Conservation (phyloP, 2,888 invertebrate genomes). For the Agrochola macilenta region DNA sequence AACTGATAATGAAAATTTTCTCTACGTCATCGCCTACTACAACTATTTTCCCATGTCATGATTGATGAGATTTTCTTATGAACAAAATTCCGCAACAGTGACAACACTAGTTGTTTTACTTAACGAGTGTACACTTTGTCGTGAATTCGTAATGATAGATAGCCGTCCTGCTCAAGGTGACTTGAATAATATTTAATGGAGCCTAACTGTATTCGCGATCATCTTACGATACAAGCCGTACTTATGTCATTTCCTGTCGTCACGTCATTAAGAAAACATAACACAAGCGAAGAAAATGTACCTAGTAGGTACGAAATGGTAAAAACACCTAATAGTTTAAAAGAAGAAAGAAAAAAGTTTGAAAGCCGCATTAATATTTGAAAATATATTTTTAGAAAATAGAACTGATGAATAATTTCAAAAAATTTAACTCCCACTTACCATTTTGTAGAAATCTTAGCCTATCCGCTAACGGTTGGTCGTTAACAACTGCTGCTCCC, state of each 20-base stretch:
- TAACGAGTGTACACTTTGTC: not conserved
- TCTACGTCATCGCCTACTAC: constrained; percentile 45
- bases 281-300: not conserved
- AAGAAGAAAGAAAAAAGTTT: not conserved
- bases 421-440: constrained; percentile 73
- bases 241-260: not conserved
- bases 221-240: not conserved
- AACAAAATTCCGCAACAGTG: constrained; percentile 10
- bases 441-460: constrained; percentile 97
- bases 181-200: constrained; percentile 5
- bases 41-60: constrained; percentile 78
- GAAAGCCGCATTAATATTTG: not conserved
- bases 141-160: constrained; percentile 14
- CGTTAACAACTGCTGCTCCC: constrained; percentile 96
- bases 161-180: not conserved
- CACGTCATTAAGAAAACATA: not conserved
- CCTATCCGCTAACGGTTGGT: constrained; percentile 92
- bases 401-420: accelerated
- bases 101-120: not conserved
- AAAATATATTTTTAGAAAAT: not conserved
- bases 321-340: not conserved
- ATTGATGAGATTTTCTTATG: constrained; percentile 21
- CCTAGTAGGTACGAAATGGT: not conserved
- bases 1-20: constrained; percentile 89
- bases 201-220: not conserved